Evolutionary conservation across 2,113 vertebrate species (phyloP).

Genomic region (Rana temporaria): DNA sequence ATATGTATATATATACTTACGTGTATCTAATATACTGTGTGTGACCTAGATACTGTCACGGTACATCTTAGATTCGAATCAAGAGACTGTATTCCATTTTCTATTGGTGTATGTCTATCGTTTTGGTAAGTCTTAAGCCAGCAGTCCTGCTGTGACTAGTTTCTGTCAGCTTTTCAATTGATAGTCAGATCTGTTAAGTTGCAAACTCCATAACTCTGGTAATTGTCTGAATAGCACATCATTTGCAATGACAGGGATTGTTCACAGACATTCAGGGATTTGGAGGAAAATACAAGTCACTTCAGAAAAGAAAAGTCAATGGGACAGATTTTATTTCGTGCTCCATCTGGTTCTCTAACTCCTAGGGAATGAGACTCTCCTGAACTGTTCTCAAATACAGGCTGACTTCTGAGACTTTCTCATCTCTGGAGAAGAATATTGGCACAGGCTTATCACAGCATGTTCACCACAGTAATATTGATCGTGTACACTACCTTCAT

Average conservation of each 20-base stretch:
- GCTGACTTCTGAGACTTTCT: slow-evolving; percentile 16
- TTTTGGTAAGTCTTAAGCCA: slow-evolving; percentile 42
- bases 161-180: slow-evolving; percentile 64
- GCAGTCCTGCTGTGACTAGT: slow-evolving; percentile 57
- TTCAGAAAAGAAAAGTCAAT: slow-evolving; percentile 62
- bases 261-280: slow-evolving; percentile 63
- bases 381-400: slow-evolving; percentile 57
- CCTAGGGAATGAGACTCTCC: slow-evolving; percentile 60
- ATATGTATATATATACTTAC: neutral
- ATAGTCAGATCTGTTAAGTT: slow-evolving; percentile 67
- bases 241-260: slow-evolving; percentile 68
- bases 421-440: slow-evolving; percentile 20
- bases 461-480: slow-evolving; percentile 33
- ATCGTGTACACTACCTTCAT: slow-evolving; percentile 4
- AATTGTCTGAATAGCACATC: slow-evolving; percentile 66
- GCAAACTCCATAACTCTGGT: slow-evolving; percentile 69
- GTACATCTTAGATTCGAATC: neutral
- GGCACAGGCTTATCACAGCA: slow-evolving; percentile 36
- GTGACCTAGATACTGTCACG: neutral
- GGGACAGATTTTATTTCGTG: slow-evolving; percentile 59
- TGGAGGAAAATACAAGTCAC: slow-evolving; percentile 60
- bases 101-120: slow-evolving; percentile 47
- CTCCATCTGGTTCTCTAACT: slow-evolving; percentile 60
- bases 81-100: slow-evolving; percentile 52
- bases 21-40: neutral